Evolutionary conservation across 1,140 invertebrate genomes (phyloP), one percentile per base, ranked within the genome.

Genomic region (Panagrolaimus sp.): DNA sequence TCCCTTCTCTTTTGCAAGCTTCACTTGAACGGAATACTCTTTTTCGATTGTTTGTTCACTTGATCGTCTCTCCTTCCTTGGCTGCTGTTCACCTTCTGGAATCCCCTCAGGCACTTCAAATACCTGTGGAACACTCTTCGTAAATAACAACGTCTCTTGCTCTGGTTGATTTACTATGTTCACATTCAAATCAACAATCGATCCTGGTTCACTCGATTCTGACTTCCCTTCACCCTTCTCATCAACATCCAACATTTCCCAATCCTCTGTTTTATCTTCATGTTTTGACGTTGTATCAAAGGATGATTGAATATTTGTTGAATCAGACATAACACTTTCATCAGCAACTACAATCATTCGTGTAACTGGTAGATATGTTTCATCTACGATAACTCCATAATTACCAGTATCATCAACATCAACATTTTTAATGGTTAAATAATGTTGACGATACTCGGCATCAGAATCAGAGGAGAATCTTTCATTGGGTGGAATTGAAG

Each of bases 341-440:
- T 67, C 66, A 20, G 53, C 9, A 23, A 25, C 43, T 3, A 67
- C 66, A 63, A 23, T 67, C 66, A 67, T 38, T n/a, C 47, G 47
- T n/a, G 74, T 77, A 42, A 75, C 74, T 27, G 74, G 53, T 48
- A 67, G 75, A 46, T 77, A 77, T 7, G 42, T 43, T 25, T 66
- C 74, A 16, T 68, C 68, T 13, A 75, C 66, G 9, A 64, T n/a
- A 13, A 75, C 74, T 46, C 74, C 74, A 63, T 75, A 75, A 51
- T 77, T 75, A 8, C 74, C 74, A n/a, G 43, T 45, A 68, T 75
- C 74, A 11, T 47, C 66, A n/a, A 48, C 42, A 9, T 47, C 20
- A 31, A 77, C 65, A 14, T 53, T 44, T 7, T 53, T 44, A 57
- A 75, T 75, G 5, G 74, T 68, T 9, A 75, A 66, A 20, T 51